phyloP scores from a whole-genome alignment of 2,797 vertebrate genomes.

The Tragopan temminckii region DNA sequence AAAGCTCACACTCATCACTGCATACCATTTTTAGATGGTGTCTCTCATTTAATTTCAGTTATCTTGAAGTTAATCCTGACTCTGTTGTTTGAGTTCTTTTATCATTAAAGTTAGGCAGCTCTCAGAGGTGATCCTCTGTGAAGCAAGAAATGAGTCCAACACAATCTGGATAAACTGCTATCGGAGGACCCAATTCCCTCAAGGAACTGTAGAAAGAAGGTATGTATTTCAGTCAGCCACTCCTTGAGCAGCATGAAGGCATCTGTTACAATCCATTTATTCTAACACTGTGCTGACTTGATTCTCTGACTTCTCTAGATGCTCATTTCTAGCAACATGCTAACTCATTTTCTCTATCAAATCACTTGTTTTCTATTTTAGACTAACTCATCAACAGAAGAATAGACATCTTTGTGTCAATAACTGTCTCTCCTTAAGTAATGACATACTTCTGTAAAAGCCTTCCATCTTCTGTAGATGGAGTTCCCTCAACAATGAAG shows the following conservation, averaged over 20 bases:
- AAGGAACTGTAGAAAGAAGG: background rate
- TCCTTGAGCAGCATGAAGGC: background rate
- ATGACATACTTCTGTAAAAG: background rate
- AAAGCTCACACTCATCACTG: background rate
- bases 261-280: background rate
- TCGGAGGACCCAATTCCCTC: background rate
- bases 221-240: background rate
- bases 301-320: background rate
- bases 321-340: background rate
- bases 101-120: constrained; percentile 9
- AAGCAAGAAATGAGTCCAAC: background rate
- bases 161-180: background rate
- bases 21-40: background rate
- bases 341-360: background rate
- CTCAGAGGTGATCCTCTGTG: background rate
- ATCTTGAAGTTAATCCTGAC: constrained; percentile 6
- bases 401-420: rapidly evolving
- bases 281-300: background rate
- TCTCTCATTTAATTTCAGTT: constrained; percentile 20
- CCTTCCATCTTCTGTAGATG: background rate
- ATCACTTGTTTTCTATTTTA: background rate
- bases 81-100: background rate
- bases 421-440: background rate
- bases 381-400: background rate
- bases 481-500: background rate